Base-by-base conservation (phyloP, 2,797 vertebrate species). In the Hephaestus fuliginosus region DNA sequence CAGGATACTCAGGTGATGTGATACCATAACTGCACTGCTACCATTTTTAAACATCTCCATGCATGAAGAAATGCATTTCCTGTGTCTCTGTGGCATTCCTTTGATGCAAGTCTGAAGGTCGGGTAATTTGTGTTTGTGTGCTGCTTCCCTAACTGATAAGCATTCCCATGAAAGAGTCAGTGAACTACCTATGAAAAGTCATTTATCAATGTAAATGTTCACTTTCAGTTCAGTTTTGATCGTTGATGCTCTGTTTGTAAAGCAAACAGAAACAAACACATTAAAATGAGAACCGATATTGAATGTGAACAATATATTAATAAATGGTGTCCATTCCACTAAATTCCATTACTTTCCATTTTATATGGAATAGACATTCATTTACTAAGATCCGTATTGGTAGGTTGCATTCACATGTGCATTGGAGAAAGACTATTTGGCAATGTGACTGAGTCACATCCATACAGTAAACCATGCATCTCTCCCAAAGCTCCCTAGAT, bases 191-290 rank as follows among this genome's bases (percentile, higher is more conserved):
- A 12, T 20, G 7, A 46, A 67, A 73, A 82, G 20, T 39, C 25
- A 85, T 83, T 83, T 84, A 89, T 88, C 74, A 58, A 90, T 86
- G 49, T 55, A 80, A 76, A 39, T 84, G 85, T 78, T 89, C 85
- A 83, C 71, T 71, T 81, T 83, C 82, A 84, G 60, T 70, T 76
- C 48, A 69, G 76, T 39, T 69, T 49, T 11, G 4, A 36, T n/a
- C 57, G 22, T 4, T 20, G 36, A 51, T 64, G 60, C 60, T 41
- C 6, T 48, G 18, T 64, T 44, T 62, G 20, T 18, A n/a, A 72
- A 51, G 51, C 62, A 71, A 60, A 25, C n/a, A 17, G 3, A 25
- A 15, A 36, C 25, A 76, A 60, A 43, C 8, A 7, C 17, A 68
- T 14, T 13, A 14, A 7, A 33, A 62, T 49, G 0, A 14, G 7